Evolutionary conservation across 2,797 vertebrate genomes (phyloP).

Genomic region (Xerus rutilus): DNA sequence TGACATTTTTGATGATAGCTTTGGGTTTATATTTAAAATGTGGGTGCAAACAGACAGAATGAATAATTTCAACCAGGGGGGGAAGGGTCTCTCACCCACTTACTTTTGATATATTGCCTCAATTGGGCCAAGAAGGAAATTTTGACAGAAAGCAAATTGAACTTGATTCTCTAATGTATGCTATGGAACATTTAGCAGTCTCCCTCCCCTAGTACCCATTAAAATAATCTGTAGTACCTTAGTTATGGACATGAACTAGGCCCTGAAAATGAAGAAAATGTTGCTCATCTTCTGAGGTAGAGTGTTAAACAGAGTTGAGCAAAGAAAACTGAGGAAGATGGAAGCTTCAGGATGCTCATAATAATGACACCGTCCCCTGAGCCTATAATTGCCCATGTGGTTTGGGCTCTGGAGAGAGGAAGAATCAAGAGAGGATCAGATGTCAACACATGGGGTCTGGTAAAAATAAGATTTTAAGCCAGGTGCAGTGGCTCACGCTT

Average conservation of each 20-base stretch:
- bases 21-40: slow-evolving; percentile 74
- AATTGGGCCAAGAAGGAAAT: slow-evolving; percentile 17
- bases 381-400: slow-evolving; percentile 53
- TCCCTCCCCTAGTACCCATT: background rate
- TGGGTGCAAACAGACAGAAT: slow-evolving; percentile 4
- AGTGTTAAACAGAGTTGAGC: background rate
- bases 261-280: background rate
- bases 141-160: slow-evolving; percentile 32
- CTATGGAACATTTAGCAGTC: background rate
- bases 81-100: background rate
- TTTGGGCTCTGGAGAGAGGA: slow-evolving; percentile 39
- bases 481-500: too few species aligned
- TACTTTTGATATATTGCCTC: slow-evolving; percentile 55
- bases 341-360: background rate
- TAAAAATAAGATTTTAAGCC: slow-evolving; percentile 67
- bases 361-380: slow-evolving; percentile 28
- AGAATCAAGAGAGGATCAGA: slow-evolving; percentile 49
- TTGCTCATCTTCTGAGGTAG: slow-evolving; percentile 56
- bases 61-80: background rate
- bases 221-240: slow-evolving; percentile 50
- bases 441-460: slow-evolving; percentile 51
- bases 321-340: slow-evolving; percentile 48
- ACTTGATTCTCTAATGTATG: slow-evolving; percentile 10
- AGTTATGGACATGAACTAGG: background rate
- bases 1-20: slow-evolving; percentile 39